Conservation (phyloP, 2,797 vertebrate species). For the Melanotaenia trifasciata region DNA sequence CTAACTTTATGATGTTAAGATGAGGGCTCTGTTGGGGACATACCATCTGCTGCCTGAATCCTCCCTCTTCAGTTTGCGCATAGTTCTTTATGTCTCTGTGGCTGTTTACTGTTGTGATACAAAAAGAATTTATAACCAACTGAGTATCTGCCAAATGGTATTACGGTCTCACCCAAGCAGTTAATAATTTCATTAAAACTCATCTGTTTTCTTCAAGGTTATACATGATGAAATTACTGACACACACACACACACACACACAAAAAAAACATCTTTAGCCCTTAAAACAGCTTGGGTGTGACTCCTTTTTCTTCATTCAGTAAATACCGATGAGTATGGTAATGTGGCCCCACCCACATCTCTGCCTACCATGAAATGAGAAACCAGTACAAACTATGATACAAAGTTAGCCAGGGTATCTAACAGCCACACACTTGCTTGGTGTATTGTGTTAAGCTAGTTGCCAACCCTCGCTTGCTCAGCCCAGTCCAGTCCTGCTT, state of each 20-base stretch:
- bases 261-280: not conserved
- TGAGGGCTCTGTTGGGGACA: not conserved
- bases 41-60: not conserved
- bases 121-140: not conserved
- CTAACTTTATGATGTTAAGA: not conserved
- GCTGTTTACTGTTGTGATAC: not conserved
- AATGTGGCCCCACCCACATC: not conserved
- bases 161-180: not conserved
- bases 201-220: not conserved
- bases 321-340: not conserved
- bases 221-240: not conserved
- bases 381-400: too few relatives aligned
- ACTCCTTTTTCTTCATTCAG: not conserved
- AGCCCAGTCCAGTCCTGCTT: not conserved
- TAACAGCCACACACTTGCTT: too few relatives aligned
- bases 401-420: too few relatives aligned
- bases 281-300: not conserved
- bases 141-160: not conserved
- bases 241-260: not conserved
- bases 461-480: not conserved
- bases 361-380: too few relatives aligned
- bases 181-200: not conserved
- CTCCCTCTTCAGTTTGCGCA: not conserved
- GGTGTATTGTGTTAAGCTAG: not conserved
- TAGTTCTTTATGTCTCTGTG: not conserved